These are phyloP conservation scores for Agrochola lota DNA, from an alignment of 2,888 invertebrate species.

Conservation along the genomic window DNA sequence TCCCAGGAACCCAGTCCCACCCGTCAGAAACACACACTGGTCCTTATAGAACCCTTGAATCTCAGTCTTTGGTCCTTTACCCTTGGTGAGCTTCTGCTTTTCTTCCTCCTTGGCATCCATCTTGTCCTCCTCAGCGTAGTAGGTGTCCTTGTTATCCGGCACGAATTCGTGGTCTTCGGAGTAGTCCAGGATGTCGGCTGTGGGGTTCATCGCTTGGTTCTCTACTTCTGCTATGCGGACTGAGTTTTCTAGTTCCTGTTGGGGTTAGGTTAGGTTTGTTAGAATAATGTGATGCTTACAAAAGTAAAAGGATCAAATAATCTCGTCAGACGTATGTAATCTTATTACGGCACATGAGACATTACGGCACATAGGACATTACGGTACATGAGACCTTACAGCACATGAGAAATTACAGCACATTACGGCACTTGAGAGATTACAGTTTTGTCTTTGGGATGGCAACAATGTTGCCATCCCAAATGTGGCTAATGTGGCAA, in stretches of 20 bases:
- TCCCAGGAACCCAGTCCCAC: conserved; percentile 88
- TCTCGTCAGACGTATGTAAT: not conserved
- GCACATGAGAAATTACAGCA: too few species aligned
- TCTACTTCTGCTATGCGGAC: conserved; percentile 81
- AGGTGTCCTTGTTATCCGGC: conserved; percentile 86
- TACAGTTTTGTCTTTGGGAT: not conserved
- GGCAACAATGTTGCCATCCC: too few species aligned
- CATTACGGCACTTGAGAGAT: too few species aligned
- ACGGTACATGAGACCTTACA: not conserved
- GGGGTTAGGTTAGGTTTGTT: not conserved
- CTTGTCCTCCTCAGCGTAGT: conserved; percentile 87
- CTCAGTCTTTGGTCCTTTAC: conserved; percentile 82
- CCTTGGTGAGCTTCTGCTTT: conserved; percentile 85
- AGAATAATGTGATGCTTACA: not conserved
- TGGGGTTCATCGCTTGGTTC: conserved; percentile 85
- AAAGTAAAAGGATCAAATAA: not conserved
- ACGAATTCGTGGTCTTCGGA: conserved; percentile 90
- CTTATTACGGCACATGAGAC: not conserved
- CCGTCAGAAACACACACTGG: conserved; percentile 88
- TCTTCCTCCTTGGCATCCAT: conserved; percentile 86
- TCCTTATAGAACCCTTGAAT: conserved; percentile 85
- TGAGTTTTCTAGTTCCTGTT: conserved; percentile 83
- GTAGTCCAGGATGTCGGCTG: conserved; percentile 85
- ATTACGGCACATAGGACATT: not conserved
- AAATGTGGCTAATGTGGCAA: too few species aligned